Evolutionary conservation across 2,113 vertebrate genomes (phyloP).

Genomic region (Gymnocephalus cernua): DNA sequence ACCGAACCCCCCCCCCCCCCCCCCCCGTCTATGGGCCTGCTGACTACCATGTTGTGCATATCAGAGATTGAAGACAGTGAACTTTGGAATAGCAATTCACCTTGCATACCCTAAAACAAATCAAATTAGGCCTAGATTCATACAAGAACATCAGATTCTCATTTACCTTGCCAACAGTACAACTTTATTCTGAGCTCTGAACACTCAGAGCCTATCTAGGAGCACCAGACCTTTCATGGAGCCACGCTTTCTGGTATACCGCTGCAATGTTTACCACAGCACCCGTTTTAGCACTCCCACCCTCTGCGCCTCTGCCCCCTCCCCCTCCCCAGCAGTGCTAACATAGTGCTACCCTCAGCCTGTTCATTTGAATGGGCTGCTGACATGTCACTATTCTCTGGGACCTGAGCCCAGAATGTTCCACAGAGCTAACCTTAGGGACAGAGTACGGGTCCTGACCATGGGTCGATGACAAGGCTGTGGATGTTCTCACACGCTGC

Average conservation of each 20-base stretch:
- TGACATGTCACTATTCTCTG: conserved; percentile 86
- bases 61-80: background rate
- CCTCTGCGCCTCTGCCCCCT: conserved; percentile 30
- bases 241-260: conserved; percentile 38
- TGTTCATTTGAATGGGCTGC: conserved; percentile 86
- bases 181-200: background rate
- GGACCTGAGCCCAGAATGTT: conserved; percentile 86
- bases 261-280: conserved; percentile 66
- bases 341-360: conserved; percentile 85
- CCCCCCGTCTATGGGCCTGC: too few relatives aligned
- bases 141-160: background rate
- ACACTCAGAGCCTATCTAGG: conserved; percentile 43
- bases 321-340: conserved; percentile 62
- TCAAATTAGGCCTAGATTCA: background rate
- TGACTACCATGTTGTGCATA: background rate
- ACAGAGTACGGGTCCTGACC: conserved; percentile 67
- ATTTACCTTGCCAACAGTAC: conserved; percentile 17
- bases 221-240: conserved; percentile 68
- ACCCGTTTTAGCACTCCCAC: conserved; percentile 67
- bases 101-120: background rate
- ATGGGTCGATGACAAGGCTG: conserved; percentile 47
- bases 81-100: background rate
- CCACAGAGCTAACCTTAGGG: conserved; percentile 81
- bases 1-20: fast-evolving
- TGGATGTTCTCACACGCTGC: conserved; percentile 45